Evolutionary conservation across 2,888 invertebrate genomes (phyloP).

Genomic region (Linnaemya vulpina): DNA sequence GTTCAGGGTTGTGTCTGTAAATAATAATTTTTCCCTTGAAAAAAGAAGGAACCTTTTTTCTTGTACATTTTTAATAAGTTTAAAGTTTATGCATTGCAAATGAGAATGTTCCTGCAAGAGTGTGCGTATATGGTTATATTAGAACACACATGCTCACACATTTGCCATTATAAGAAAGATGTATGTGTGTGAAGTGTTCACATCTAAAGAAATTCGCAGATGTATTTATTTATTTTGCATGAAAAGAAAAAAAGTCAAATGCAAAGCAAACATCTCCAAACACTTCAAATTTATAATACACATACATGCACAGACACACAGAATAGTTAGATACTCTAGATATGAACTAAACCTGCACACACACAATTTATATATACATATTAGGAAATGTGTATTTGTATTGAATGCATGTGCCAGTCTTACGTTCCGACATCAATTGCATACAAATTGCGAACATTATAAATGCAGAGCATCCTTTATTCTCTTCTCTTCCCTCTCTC

Average conservation of each 20-base stretch:
- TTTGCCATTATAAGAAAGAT: neutral
- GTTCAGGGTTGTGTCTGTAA: neutral
- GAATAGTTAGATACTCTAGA: constrained; percentile 10
- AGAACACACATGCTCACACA: too few species aligned
- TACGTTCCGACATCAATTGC: constrained; percentile 65
- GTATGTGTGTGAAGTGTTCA: neutral
- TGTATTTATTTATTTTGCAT: constrained; percentile 51
- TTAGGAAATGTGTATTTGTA: neutral
- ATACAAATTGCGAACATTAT: constrained; percentile 67
- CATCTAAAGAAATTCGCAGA: constrained; percentile 31
- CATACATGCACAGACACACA: too few species aligned
- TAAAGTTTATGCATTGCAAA: constrained; percentile 54
- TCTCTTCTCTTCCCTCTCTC: neutral
- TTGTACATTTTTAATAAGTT: constrained; percentile 55
- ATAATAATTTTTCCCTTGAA: neutral
- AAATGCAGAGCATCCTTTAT: constrained; percentile 17
- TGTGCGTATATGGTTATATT: neutral
- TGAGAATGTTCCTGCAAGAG: neutral
- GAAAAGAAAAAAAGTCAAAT: neutral
- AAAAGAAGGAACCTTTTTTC: constrained; percentile 11
- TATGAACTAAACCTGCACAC: neutral
- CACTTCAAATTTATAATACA: constrained; percentile 41
- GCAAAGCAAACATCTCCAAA: constrained; percentile 31
- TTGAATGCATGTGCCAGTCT: neutral
- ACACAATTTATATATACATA: neutral